These are phyloP conservation scores for Hedychridium roseum DNA, from an alignment of 2,888 invertebrate genomes.

Conservation along the genomic window DNA sequence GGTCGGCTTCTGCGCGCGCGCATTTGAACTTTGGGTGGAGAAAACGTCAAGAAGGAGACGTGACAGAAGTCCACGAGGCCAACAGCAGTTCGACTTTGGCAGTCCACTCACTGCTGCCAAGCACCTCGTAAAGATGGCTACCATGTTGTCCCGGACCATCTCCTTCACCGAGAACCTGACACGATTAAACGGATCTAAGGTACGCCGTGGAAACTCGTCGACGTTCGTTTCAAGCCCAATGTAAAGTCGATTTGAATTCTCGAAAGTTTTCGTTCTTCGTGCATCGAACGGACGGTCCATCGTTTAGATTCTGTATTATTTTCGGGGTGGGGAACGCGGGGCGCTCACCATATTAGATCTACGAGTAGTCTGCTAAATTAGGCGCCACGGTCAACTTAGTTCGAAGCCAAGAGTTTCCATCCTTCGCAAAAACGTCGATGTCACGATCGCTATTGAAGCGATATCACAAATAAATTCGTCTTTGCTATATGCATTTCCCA, in stretches of 20 bases:
- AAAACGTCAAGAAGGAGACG: no score
- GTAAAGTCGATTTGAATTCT: no score
- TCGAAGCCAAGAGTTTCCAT: conserved; percentile 52
- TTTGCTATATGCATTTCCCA: conserved; percentile 1
- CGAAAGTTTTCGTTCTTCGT: no score
- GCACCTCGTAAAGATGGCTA: conserved; percentile 74
- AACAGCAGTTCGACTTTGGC: no score
- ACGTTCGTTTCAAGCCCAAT: no score
- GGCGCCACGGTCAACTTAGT: conserved; percentile 58
- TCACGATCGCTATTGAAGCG: conserved; percentile 30
- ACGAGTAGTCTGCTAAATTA: conserved; percentile 61
- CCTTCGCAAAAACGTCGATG: conserved; percentile 19
- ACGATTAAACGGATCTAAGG: conserved; percentile 77
- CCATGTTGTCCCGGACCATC: conserved; percentile 78
- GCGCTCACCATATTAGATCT: conserved; percentile 54
- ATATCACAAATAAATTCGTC: neutral
- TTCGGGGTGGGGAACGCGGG: conserved; percentile 27
- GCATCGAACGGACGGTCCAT: no score
- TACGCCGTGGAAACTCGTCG: no score
- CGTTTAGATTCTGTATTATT: no score
- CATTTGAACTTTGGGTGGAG: no score
- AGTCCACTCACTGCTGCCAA: conserved; percentile 51
- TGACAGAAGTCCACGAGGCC: no score
- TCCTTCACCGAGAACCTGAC: conserved; percentile 75
- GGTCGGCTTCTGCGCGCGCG: no score